Base-by-base conservation (phyloP, 2,113 vertebrate genomes). In the Trichechus manatus region DNA sequence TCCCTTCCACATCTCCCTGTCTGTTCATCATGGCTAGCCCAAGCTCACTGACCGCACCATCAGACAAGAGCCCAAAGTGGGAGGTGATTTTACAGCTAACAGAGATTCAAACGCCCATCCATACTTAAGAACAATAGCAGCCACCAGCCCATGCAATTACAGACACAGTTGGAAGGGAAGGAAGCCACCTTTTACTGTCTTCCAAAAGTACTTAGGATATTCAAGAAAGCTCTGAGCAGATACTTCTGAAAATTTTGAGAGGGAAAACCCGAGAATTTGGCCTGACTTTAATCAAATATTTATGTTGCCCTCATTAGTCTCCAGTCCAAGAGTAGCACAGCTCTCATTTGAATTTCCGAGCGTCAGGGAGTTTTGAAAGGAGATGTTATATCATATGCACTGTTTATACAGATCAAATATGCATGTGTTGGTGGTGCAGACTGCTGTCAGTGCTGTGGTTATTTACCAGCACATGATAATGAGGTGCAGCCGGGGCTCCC, bases 271-370 rank as follows among this genome's bases (percentile, higher is more conserved):
- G 56, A 97, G 94, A 95, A 83, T 98, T 98, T 97, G 97, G 70
- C 80, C 63, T 78, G 92, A 81, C 36, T 98, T 98, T 98, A 97
- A 98, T 98, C 64, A 98, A 95, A 97, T 97, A 83, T 98, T 98
- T 97, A 97, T 92, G 91, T 96, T 0, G 0, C 53, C 27, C 78
- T 98, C 82, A 90, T 98, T 98, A 98, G 68, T 96, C 87, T 94
- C 92, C 61, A 96, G 44, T 97, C 96, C 95, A 93, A 95, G 97
- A 96, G 86, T 93, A 94, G 15, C 29, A 13, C 53, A 75, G 47
- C 88, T 89, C 93, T 97, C 97, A 96, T 97, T 97, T 98, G 97
- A 98, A 96, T 97, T 98, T 97, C 97, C n/a, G 95, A 11, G 96
- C 66, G 93, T 44, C 87, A 83, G 94, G 72, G 90, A 95, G 80